These are phyloP conservation scores for Erannis defoliaria DNA, from an alignment of 2,888 invertebrate species.

Conservation along the genomic window DNA sequence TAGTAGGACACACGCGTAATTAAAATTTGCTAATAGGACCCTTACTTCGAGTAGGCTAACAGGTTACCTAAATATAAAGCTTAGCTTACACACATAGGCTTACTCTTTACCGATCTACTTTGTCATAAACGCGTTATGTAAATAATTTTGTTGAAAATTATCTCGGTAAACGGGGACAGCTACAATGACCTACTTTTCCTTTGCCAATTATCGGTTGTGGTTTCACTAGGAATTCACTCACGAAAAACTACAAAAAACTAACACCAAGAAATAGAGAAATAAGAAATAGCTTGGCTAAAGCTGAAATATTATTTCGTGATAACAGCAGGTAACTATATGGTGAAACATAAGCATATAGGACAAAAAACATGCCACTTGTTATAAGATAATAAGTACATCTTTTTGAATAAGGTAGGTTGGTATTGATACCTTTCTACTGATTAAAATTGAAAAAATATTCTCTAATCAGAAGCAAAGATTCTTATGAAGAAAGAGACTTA, in stretches of 20 bases:
- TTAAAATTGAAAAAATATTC: background rate
- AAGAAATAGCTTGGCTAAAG: background rate
- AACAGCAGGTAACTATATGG: background rate
- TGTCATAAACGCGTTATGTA: slow-evolving; percentile 43
- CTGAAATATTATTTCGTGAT: background rate
- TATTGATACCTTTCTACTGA: no score
- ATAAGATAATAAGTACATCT: no score
- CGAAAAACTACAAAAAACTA: slow-evolving; percentile 19
- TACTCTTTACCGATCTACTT: slow-evolving; percentile 21
- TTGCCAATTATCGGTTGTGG: slow-evolving; percentile 48
- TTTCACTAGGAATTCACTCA: slow-evolving; percentile 36
- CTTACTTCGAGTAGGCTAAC: slow-evolving; percentile 2
- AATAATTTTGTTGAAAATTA: slow-evolving; percentile 37
- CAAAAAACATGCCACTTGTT: background rate
- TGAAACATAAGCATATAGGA: no score
- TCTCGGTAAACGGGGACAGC: slow-evolving; percentile 44
- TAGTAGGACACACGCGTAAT: slow-evolving; percentile 30
- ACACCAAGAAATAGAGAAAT: slow-evolving; percentile 2
- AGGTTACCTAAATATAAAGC: slow-evolving; percentile 13
- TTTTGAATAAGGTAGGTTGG: no score
- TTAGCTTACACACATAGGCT: slow-evolving; percentile 11
- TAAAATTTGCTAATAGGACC: slow-evolving; percentile 22
- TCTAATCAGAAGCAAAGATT: background rate
- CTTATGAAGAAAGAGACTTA: no score
- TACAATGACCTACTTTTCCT: slow-evolving; percentile 59